Evolutionary conservation across 2,113 vertebrate genomes (phyloP), one percentile per base, ranked within the genome.

Genomic region (Labrus mixtus): DNA sequence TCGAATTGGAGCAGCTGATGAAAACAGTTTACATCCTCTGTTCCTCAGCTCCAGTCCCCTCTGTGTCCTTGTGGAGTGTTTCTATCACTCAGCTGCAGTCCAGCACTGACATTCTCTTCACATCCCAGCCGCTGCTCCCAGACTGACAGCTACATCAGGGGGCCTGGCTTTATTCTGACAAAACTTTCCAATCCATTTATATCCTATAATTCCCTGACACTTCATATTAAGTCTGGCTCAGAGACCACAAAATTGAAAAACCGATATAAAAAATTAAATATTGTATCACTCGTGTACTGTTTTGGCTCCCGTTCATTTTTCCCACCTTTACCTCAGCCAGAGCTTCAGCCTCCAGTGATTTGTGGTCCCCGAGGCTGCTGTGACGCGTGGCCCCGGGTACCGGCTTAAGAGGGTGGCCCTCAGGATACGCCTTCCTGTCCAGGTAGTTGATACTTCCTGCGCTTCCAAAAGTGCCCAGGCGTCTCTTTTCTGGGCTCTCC

Each of bases 291-390:
- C 29, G 22, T n/a, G 17, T 51, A n/a, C 20, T 10, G 1, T 65
- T 65, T 54, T 29, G 3, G 2, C 13, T 50, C 6, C 17, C n/a
- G 8, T 13, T 41, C 23, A 36, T 22, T n/a, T 22, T 22, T 22
- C 16, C 19, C 58, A 46, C 8, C 22, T 73, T 48, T 33, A 94
- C 98, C 96, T 99, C 97, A 78, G 97, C 98, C 58, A 99, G 93
- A 46, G 98, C 97, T 89, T 99, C 98, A 5, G 98, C 93, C 89
- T 99, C 98, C 91, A 99, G 90, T 48, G 97, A 95, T 87, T 98
- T 99, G 94, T 98, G 97, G 93, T 99, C 98, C 37, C 97, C 98
- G 0, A 99, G 95, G 90, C 98, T 99, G 94, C 98, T 99, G 94
- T 99, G 98, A 17, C 98, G 95, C 8, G 97, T 99, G 76, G 96